Percentiles rank a stretch among this genome's conserved stretches.
Conservation (phyloP, 1,140 invertebrate genomes). For the Sminthurides bifidus region DNA sequence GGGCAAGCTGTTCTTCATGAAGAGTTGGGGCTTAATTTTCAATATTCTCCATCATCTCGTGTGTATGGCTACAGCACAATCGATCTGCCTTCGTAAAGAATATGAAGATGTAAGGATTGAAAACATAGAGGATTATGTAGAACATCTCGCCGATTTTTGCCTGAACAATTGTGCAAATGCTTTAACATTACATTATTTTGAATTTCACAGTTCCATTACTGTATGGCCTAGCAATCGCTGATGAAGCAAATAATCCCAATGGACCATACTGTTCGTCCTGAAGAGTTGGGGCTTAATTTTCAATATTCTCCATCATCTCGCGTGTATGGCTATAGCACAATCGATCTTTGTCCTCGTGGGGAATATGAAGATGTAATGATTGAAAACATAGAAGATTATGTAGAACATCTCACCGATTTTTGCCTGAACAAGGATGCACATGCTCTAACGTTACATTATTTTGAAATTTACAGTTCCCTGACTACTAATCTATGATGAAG, state of each 20-base stretch:
- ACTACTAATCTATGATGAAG: too few species aligned
- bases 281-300: constrained; percentile 79
- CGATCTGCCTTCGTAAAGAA: constrained; percentile 43
- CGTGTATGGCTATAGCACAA: constrained; percentile 92
- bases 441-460: background rate
- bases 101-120: constrained; percentile 51
- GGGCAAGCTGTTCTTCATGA: constrained; percentile 53
- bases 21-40: constrained; percentile 67
- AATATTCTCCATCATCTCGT: constrained; percentile 69
- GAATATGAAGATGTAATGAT: constrained; percentile 86
- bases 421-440: background rate
- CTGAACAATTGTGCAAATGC: constrained; percentile 74
- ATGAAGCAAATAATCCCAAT: constrained; percentile 90
- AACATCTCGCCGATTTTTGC: constrained; percentile 70
- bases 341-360: constrained; percentile 97
- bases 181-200: too few species aligned
- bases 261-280: constrained; percentile 83
- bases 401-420: background rate
- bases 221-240: constrained; percentile 75
- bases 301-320: constrained; percentile 90
- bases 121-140: constrained; percentile 87
- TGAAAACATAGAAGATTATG: too few species aligned
- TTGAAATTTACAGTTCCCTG: constrained; percentile 55
- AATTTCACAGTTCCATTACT: too few species aligned
- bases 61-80: constrained; percentile 43